A percentile compares a stretch with the other conserved stretches of the same genome.
These are phyloP conservation scores for Petrocephalus microphthalmus DNA, from an alignment of 2,113 vertebrate genomes.

Conservation along the genomic window DNA sequence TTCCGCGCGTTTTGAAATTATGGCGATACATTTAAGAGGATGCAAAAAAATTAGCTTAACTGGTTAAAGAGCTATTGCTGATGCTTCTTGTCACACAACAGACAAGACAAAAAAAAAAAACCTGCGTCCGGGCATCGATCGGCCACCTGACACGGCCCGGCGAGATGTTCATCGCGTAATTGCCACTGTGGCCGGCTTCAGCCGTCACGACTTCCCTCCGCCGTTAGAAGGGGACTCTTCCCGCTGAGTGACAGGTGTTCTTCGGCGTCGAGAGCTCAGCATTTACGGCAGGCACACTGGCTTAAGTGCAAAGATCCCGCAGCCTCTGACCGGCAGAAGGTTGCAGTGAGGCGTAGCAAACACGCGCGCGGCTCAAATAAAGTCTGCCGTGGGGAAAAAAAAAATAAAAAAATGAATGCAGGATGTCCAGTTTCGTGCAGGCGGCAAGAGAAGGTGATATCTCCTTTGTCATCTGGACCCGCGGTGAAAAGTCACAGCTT, in stretches of 20 bases:
- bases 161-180: neutral
- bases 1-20: neutral
- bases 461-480: neutral
- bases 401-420: neutral
- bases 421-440: neutral
- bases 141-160: neutral
- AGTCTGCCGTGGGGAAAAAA: neutral
- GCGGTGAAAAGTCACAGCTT: neutral
- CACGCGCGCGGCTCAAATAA: no score
- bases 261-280: neutral
- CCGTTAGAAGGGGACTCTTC: neutral
- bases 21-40: neutral
- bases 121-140: neutral
- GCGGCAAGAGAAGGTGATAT: neutral
- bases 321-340: no score
- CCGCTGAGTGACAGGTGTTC: slow-evolving; percentile 1
- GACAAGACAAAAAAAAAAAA: neutral
- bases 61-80: neutral
- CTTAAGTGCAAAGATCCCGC: neutral
- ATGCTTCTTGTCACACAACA: neutral
- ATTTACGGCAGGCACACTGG: neutral
- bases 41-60: neutral
- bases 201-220: neutral
- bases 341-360: neutral
- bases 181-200: neutral